Evolutionary conservation across 2,113 vertebrate genomes (phyloP).

Genomic region (Xenopus laevis): DNA sequence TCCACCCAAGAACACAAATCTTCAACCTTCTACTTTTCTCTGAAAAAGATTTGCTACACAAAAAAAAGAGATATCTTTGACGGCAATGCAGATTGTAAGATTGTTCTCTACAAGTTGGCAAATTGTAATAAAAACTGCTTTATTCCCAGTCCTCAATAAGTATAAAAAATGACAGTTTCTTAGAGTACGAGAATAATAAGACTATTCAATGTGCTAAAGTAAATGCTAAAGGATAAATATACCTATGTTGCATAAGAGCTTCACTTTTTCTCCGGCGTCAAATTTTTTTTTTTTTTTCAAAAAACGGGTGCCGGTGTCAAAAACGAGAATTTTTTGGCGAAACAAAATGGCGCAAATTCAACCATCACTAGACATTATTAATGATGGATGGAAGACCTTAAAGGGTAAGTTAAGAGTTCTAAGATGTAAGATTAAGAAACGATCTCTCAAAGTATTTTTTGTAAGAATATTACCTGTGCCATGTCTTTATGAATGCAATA

Average conservation of each 20-base stretch:
- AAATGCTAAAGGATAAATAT: slow-evolving; percentile 47
- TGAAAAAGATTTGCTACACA: slow-evolving; percentile 60
- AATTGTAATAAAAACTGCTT: slow-evolving; percentile 61
- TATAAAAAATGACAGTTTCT: slow-evolving; percentile 61
- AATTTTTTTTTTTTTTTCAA: no score
- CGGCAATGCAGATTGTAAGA: slow-evolving; percentile 53
- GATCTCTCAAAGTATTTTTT: no score
- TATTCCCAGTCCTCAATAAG: slow-evolving; percentile 66
- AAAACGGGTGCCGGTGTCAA: no score
- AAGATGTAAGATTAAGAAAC: no score
- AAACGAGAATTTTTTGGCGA: no score
- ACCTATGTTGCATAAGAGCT: slow-evolving; percentile 45
- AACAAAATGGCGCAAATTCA: slow-evolving; percentile 53
- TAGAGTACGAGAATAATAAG: slow-evolving; percentile 57
- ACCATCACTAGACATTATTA: no score
- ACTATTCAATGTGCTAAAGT: slow-evolving; percentile 52
- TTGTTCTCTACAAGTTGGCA: slow-evolving; percentile 57
- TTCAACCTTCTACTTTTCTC: slow-evolving; percentile 60
- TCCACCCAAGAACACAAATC: slow-evolving; percentile 48
- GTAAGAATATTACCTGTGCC: no score
- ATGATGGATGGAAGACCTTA: no score
- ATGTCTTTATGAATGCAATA: no score
- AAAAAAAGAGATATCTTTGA: slow-evolving; percentile 61
- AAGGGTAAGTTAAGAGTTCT: no score
- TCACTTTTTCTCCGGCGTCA: no score